These are phyloP conservation scores for Tetramorium bicarinatum DNA, from an alignment of 2,888 invertebrate species.

Conservation along the genomic window DNA sequence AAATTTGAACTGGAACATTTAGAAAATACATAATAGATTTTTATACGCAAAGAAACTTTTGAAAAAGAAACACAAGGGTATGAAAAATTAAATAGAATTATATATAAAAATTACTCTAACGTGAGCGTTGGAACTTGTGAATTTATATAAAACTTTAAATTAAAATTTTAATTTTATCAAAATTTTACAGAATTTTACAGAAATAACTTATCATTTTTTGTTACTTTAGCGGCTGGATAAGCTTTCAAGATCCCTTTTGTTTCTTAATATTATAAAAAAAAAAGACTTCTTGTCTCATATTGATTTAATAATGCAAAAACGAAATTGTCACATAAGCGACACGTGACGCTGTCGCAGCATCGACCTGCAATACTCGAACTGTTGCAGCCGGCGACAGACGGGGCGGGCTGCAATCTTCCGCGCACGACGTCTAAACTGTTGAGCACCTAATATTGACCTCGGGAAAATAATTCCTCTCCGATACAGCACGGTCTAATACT, in stretches of 20 bases:
- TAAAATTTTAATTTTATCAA: too few species aligned
- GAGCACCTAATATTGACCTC: conserved; percentile 25
- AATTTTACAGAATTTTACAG: not conserved
- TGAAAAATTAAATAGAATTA: not conserved
- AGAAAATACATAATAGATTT: not conserved
- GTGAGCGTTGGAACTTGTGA: not conserved
- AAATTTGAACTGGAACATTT: not conserved
- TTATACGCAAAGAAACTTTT: not conserved
- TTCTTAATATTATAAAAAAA: not conserved
- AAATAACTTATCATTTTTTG: not conserved
- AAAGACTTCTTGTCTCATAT: not conserved
- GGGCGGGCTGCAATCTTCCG: not conserved
- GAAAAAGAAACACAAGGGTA: not conserved
- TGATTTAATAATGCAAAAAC: conserved; percentile 19
- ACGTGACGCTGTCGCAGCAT: conserved; percentile 18
- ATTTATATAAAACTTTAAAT: not conserved
- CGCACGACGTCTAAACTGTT: conserved; percentile 32
- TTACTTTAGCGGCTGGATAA: too few species aligned
- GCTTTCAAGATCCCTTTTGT: not conserved
- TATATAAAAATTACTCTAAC: not conserved
- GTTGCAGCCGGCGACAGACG: not conserved
- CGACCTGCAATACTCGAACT: conserved; percentile 11
- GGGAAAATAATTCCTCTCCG: conserved; percentile 48
- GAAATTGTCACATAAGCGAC: conserved; percentile 31
- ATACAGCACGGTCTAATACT: conserved; percentile 49